Evolutionary conservation across 2,888 invertebrate species (phyloP).

Genomic region (Plagiodera versicolora): DNA sequence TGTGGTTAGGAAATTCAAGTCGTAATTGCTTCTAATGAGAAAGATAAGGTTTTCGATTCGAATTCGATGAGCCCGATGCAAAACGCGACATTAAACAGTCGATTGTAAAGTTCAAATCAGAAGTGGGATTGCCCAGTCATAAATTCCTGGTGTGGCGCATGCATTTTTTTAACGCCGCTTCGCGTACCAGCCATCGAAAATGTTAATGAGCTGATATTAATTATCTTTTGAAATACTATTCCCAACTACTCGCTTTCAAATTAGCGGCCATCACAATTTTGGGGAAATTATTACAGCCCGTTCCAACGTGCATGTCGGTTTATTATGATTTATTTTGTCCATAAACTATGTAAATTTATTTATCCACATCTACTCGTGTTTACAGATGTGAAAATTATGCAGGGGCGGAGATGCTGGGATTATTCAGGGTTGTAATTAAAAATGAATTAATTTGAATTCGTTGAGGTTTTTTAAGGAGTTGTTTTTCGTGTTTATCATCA

Average conservation of each 20-base stretch:
- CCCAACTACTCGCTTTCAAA: slow-evolving; percentile 29
- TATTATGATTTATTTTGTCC: slow-evolving; percentile 32
- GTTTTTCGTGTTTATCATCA: neutral
- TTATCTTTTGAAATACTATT: slow-evolving; percentile 25
- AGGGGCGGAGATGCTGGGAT: slow-evolving; percentile 17
- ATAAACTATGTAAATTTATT: slow-evolving; percentile 33
- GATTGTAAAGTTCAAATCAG: no score
- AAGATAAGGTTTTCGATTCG: neutral
- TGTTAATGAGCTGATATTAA: slow-evolving; percentile 30
- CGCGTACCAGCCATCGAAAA: slow-evolving; percentile 14
- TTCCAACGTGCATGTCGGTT: slow-evolving; percentile 23
- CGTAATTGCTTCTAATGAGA: slow-evolving; percentile 14
- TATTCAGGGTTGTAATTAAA: slow-evolving; percentile 15
- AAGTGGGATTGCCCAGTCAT: no score
- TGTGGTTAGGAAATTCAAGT: slow-evolving; percentile 18
- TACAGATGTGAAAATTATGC: slow-evolving; percentile 27
- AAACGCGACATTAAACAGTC: no score
- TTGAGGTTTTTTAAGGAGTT: neutral
- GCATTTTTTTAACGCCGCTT: slow-evolving; percentile 4
- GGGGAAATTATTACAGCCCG: slow-evolving; percentile 31
- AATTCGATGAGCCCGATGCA: no score
- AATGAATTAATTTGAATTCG: slow-evolving; percentile 16
- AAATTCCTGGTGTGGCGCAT: no score
- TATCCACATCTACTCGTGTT: slow-evolving; percentile 26
- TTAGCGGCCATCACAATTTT: slow-evolving; percentile 28